phyloP scores from a whole-genome alignment of 2,888 invertebrate species.

The Hypena proboscidalis region DNA sequence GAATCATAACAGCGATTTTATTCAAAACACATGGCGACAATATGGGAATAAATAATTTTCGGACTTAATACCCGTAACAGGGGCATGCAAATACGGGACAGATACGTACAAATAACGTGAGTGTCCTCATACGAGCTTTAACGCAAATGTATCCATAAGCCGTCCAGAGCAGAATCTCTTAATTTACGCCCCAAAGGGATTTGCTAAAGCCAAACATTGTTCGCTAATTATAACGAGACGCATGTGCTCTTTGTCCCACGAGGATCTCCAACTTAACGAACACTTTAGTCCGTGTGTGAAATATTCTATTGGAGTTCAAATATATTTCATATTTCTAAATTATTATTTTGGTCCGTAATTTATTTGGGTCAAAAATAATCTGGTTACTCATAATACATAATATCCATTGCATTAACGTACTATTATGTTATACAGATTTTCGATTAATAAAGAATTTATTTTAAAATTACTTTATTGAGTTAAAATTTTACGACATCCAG shows the following conservation, averaged over 20 bases:
- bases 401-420: too few species aligned
- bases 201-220: slow-evolving; percentile 85
- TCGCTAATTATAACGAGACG: slow-evolving; percentile 84
- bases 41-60: slow-evolving; percentile 51
- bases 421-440: slow-evolving; percentile 7
- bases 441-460: neutral
- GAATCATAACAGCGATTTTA: slow-evolving; percentile 36
- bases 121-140: slow-evolving; percentile 60
- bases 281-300: slow-evolving; percentile 41
- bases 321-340: slow-evolving; percentile 22
- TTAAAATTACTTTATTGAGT: too few species aligned
- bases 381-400: too few species aligned
- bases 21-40: slow-evolving; percentile 37
- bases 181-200: slow-evolving; percentile 85
- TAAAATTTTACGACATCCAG: too few species aligned
- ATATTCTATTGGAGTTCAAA: slow-evolving; percentile 30
- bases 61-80: slow-evolving; percentile 53
- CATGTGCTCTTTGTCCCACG: slow-evolving; percentile 80
- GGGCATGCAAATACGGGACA: slow-evolving; percentile 56
- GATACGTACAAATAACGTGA: slow-evolving; percentile 55
- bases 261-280: slow-evolving; percentile 75
- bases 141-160: slow-evolving; percentile 77
- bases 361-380: too few species aligned
- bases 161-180: slow-evolving; percentile 78
- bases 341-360: too few species aligned